phyloP scores from a whole-genome alignment of 2,888 invertebrate species.

The Xylota sylvarum region DNA sequence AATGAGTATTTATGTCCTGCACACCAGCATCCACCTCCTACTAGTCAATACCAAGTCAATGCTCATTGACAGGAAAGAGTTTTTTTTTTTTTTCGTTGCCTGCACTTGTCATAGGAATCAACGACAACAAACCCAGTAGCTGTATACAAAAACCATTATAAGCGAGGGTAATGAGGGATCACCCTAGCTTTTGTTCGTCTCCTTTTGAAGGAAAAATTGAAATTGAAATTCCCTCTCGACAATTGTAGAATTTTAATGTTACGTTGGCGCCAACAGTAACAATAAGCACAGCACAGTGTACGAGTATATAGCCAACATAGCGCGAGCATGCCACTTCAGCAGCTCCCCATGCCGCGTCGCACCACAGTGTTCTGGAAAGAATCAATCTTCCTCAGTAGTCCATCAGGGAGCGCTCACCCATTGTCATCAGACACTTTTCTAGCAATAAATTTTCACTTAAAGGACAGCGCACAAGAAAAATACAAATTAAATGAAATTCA shows the following conservation, averaged over 20 bases:
- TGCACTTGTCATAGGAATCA: constrained; percentile 54
- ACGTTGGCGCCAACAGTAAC: constrained; percentile 68
- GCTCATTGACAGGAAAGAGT: constrained; percentile 40
- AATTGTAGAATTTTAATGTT: constrained; percentile 72
- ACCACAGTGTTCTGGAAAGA: constrained; percentile 43
- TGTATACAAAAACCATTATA: constrained; percentile 37
- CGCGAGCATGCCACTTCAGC: neutral
- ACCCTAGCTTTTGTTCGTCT: constrained; percentile 25
- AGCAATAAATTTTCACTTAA: constrained; percentile 66
- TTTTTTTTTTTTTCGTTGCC: constrained; percentile 4
- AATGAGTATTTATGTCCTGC: constrained; percentile 47
- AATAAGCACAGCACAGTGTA: constrained; percentile 27
- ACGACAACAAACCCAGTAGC: constrained; percentile 50
- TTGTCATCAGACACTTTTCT: constrained; percentile 67
- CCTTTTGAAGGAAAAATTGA: constrained; percentile 31
- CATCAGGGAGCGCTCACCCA: constrained; percentile 36
- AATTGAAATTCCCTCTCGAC: constrained; percentile 69
- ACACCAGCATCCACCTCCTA: constrained; percentile 15
- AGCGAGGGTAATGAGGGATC: neutral
- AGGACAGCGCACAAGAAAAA: constrained; percentile 50
- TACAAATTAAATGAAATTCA: constrained; percentile 66
- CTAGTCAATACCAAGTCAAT: constrained; percentile 12
- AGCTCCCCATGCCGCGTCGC: constrained; percentile 28
- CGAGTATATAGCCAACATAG: no score
- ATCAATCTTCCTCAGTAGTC: constrained; percentile 69